phyloP scores from a whole-genome alignment of 2,113 vertebrate species.

The Hyla sarda region DNA sequence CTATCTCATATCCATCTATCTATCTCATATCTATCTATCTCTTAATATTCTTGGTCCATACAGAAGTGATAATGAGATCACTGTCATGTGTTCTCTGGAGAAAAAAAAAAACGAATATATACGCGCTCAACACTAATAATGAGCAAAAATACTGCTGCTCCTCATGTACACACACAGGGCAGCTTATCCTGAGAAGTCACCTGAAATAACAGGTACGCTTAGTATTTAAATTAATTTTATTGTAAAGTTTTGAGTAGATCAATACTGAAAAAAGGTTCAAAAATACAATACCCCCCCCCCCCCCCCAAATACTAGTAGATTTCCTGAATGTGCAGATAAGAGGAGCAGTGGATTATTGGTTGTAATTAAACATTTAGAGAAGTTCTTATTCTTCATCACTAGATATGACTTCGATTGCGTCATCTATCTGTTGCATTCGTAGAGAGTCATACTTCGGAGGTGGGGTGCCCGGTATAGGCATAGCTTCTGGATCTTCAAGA shows the following conservation, averaged over 20 bases:
- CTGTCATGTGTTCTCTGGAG: too few species aligned
- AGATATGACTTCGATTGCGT: neutral
- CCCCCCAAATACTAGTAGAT: neutral
- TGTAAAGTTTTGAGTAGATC: neutral
- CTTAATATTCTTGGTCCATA: too few species aligned
- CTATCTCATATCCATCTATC: too few species aligned
- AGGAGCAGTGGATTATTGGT: neutral
- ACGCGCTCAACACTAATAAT: too few species aligned
- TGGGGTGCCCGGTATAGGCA: slow-evolving; percentile 73
- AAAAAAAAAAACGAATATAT: too few species aligned
- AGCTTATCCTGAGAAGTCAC: too few species aligned
- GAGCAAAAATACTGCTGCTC: too few species aligned
- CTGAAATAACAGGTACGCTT: too few species aligned
- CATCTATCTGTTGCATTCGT: slow-evolving; percentile 59
- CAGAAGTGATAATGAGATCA: too few species aligned
- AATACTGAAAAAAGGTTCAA: slow-evolving; percentile 1
- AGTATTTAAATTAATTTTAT: slow-evolving; percentile 4
- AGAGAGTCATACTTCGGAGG: slow-evolving; percentile 80
- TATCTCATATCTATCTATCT: too few species aligned
- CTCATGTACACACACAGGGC: too few species aligned
- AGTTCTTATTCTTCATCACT: slow-evolving; percentile 54
- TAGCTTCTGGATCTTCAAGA: neutral
- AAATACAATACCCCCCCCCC: neutral
- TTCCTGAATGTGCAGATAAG: neutral
- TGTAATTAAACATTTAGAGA: neutral